Evolutionary conservation across 2,888 invertebrate genomes (phyloP).

Genomic region (Hirtodrosophila cameraria): DNA sequence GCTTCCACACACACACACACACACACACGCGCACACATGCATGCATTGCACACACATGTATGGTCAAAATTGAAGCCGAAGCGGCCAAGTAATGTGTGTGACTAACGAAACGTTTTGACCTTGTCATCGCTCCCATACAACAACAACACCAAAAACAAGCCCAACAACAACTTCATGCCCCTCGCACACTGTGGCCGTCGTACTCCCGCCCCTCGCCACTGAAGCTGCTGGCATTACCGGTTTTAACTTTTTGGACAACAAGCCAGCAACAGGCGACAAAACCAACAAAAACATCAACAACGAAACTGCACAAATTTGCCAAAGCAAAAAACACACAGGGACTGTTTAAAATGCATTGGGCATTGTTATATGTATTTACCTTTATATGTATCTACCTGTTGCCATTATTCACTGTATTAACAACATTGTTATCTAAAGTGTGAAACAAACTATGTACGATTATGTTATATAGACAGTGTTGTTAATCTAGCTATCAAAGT

Average conservation of each 20-base stretch:
- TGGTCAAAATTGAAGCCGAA: constrained; percentile 42
- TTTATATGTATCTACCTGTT: too few relatives aligned
- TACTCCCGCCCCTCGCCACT: constrained; percentile 6
- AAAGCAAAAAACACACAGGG: too few relatives aligned
- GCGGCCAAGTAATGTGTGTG: constrained; percentile 26
- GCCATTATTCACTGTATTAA: too few relatives aligned
- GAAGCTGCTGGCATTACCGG: constrained; percentile 24
- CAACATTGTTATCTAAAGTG: too few relatives aligned
- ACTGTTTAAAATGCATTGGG: too few relatives aligned
- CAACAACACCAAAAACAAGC: constrained; percentile 7
- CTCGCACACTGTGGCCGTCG: constrained; percentile 6
- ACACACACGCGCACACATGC: background rate
- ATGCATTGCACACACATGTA: constrained; percentile 7
- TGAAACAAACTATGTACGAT: too few relatives aligned
- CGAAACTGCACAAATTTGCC: background rate
- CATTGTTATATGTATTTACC: too few relatives aligned
- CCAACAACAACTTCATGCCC: background rate
- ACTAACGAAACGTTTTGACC: constrained; percentile 60
- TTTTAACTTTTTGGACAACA: constrained; percentile 20
- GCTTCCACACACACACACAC: constrained; percentile 14
- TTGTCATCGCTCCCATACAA: constrained; percentile 53
- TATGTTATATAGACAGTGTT: too few relatives aligned
- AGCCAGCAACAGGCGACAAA: background rate
- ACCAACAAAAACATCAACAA: background rate
- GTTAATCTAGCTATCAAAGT: too few relatives aligned